Evolutionary conservation across 2,113 vertebrate genomes (phyloP).

Genomic region (Xenopus laevis): DNA sequence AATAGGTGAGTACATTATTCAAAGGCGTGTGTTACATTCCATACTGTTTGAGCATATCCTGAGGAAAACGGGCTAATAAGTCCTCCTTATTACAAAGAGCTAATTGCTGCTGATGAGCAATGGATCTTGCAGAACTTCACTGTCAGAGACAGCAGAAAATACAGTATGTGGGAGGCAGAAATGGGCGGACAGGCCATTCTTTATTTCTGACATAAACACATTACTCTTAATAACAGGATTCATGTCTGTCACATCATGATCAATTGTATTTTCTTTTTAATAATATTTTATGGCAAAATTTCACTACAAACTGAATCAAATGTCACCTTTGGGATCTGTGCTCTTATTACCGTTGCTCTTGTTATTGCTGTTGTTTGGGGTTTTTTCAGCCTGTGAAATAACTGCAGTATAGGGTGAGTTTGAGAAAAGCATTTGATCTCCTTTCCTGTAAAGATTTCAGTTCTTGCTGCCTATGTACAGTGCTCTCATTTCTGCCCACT

Average conservation of each 20-base stretch:
- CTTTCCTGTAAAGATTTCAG: too few species aligned
- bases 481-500: too few species aligned
- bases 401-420: too few species aligned
- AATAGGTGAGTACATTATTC: not conserved
- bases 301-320: conserved; percentile 11
- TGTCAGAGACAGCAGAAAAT: conserved; percentile 8
- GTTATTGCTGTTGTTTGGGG: too few species aligned
- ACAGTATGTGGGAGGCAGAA: conserved; percentile 8
- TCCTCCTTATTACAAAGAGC: not conserved
- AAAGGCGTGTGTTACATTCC: not conserved
- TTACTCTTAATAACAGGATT: conserved; percentile 20
- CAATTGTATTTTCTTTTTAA: conserved; percentile 11
- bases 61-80: not conserved
- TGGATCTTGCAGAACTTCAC: not conserved
- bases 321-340: not conserved
- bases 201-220: conserved; percentile 20
- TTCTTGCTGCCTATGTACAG: too few species aligned
- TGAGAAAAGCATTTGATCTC: too few species aligned
- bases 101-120: conserved; percentile 16
- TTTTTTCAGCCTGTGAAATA: too few species aligned
- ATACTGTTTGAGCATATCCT: not conserved
- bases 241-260: conserved; percentile 11
- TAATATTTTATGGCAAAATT: conserved; percentile 13
- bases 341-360: not conserved
- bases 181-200: conserved; percentile 2